These are phyloP conservation scores for Gorsachius magnificus DNA, from an alignment of 2,797 vertebrate species.

Conservation along the genomic window DNA sequence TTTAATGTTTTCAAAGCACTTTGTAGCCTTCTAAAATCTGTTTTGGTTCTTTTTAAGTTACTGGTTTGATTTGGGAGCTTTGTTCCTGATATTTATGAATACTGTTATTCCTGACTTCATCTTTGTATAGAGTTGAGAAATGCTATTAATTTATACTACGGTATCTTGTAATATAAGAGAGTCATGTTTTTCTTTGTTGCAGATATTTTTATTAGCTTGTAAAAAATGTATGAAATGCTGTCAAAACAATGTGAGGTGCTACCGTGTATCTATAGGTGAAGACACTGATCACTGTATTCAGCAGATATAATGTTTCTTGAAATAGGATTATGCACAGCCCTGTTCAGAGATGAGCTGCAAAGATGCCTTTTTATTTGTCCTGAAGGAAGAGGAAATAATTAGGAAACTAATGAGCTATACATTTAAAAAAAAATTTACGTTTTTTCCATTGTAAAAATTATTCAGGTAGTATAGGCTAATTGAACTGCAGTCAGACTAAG, in stretches of 20 bases:
- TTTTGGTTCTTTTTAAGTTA: not conserved
- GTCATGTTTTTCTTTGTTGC: not conserved
- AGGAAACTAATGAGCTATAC: not conserved
- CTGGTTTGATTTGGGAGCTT: not conserved
- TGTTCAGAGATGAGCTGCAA: not conserved
- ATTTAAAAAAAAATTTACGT: not conserved
- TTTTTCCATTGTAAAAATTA: slow-evolving; percentile 15
- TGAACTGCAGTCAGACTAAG: slow-evolving; percentile 2
- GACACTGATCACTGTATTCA: not conserved
- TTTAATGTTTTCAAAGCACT: not conserved
- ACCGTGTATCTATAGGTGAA: not conserved
- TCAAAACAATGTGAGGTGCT: not conserved
- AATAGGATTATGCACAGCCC: not conserved
- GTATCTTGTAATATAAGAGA: not conserved
- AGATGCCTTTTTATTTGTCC: slow-evolving; percentile 22
- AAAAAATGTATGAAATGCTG: not conserved
- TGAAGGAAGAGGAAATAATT: slow-evolving; percentile 12
- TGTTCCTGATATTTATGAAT: not conserved
- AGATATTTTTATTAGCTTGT: not conserved
- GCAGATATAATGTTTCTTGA: not conserved
- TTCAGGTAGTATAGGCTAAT: slow-evolving; percentile 2
- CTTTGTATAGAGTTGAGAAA: not conserved
- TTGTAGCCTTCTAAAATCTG: not conserved
- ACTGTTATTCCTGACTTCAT: not conserved
- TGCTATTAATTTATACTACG: not conserved